Evolutionary conservation across 2,113 vertebrate genomes (phyloP), one percentile per base, ranked within the genome.

Genomic region (Silurus asotus): DNA sequence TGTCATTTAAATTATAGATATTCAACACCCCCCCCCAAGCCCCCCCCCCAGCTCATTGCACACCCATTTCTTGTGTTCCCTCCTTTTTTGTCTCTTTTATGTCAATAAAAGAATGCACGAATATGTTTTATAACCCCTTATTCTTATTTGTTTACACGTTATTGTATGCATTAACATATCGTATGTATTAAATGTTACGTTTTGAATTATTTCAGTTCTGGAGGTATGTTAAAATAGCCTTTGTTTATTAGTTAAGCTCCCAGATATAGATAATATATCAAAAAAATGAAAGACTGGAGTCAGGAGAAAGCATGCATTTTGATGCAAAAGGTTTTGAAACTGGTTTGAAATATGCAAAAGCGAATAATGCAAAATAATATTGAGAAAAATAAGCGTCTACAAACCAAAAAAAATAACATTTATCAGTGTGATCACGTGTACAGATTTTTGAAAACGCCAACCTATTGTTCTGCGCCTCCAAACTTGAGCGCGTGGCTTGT

Each of bases 391-490:
- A 37, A 37, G 37, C 37, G 37, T 37, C 37, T 37, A 37, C 37
- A 37, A 37, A 37, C 37, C 37, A 37, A 37, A 37, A 37, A 37
- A 37, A 37, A 37, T 2, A 37, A 37, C 37, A 37, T 37, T 15
- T 59, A 64, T 55, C 5, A 10, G 5, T 75, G n/a, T 53, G 89
- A n/a, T 19, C 49, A 85, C 74, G 48, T 81, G 76, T 15, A 59
- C 88, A 91, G 28, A 89, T 87, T 10, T 37, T 37, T 37, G 37
- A 37, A 37, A 56, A 79, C 15, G 76, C 55, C 25, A 59, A 8
- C 90, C 89, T 89, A 88, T 91, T 93, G 91, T 91, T 94, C 92
- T 87, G 69, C 76, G 91, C n/a, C 8, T 83, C 85, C 83, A 86
- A 81, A 61, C 84, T 72, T 82, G 72, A 86, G 75, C 85, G 9